These are phyloP conservation scores for Phortica variegata DNA, from an alignment of 1,140 invertebrate species.

Conservation along the genomic window DNA sequence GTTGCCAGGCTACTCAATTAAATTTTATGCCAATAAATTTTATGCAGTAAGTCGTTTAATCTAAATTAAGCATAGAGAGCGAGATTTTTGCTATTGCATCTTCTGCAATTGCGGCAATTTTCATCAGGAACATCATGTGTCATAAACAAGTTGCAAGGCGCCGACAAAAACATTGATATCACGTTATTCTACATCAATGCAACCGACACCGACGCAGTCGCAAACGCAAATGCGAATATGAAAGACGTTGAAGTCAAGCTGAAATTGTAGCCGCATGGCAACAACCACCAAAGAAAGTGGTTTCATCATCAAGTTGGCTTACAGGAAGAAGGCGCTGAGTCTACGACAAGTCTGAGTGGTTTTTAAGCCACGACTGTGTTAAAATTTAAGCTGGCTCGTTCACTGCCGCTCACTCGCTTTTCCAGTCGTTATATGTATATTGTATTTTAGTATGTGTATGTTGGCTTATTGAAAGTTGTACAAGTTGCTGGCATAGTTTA, in stretches of 20 bases:
- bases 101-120: slow-evolving; percentile 31
- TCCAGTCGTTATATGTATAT: neutral
- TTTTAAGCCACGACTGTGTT: neutral
- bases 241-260: slow-evolving; percentile 5
- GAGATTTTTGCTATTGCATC: neutral
- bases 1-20: slow-evolving; percentile 37
- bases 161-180: slow-evolving; percentile 27
- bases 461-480: slow-evolving; percentile 11
- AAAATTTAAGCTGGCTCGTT: neutral
- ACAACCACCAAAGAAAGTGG: neutral
- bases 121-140: slow-evolving; percentile 48
- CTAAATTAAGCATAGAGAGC: slow-evolving; percentile 41
- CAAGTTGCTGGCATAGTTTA: neutral
- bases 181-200: neutral
- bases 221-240: slow-evolving; percentile 23
- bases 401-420: neutral
- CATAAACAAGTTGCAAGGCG: slow-evolving; percentile 51
- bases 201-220: slow-evolving; percentile 17
- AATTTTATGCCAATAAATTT: slow-evolving; percentile 51
- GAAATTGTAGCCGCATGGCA: slow-evolving; percentile 3
- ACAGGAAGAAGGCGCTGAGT: no score
- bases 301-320: no score
- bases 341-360: neutral
- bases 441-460: neutral
- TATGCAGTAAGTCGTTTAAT: slow-evolving; percentile 50